Conservation (phyloP, 1,140 invertebrate species). For the Bicyclus anynana region DNA sequence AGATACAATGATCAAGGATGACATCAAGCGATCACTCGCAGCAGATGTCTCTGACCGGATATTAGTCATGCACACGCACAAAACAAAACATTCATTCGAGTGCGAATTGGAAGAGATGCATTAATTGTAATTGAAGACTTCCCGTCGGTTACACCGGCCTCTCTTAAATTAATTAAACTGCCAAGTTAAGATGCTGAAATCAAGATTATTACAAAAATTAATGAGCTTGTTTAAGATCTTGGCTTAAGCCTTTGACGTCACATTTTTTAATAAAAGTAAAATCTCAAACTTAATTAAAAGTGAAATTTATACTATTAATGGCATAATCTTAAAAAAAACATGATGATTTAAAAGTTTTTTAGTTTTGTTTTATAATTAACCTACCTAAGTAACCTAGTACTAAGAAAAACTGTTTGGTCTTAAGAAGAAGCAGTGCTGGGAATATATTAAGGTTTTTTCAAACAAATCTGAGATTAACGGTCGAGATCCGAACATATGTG, state of each 20-base stretch:
- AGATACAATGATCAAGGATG: conserved; percentile 42
- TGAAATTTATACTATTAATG: not conserved
- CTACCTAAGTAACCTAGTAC: too few relatives aligned
- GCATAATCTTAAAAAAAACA: too few relatives aligned
- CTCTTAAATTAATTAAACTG: conserved; percentile 48
- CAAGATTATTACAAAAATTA: not conserved
- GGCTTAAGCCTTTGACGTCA: not conserved
- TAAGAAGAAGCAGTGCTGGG: not conserved
- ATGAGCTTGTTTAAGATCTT: not conserved
- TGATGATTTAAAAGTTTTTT: too few relatives aligned
- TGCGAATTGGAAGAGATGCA: conserved; percentile 46
- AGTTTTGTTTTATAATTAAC: not conserved
- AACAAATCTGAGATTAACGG: conserved; percentile 50
- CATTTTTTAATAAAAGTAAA: not conserved
- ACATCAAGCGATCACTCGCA: conserved; percentile 51
- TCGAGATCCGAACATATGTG: conserved; percentile 52
- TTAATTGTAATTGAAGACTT: conserved; percentile 70
- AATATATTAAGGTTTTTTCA: not conserved
- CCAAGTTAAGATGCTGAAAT: conserved; percentile 2
- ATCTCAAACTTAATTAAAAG: not conserved
- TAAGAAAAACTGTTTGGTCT: too few relatives aligned
- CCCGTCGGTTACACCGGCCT: conserved; percentile 42
- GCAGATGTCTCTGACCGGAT: conserved; percentile 61
- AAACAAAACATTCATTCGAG: conserved; percentile 34
- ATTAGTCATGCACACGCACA: conserved; percentile 53